A percentile compares a stretch with the other conserved stretches of the same genome.
phyloP scores from a whole-genome alignment of 2,888 invertebrate species.

The Platycheirus rosarum region DNA sequence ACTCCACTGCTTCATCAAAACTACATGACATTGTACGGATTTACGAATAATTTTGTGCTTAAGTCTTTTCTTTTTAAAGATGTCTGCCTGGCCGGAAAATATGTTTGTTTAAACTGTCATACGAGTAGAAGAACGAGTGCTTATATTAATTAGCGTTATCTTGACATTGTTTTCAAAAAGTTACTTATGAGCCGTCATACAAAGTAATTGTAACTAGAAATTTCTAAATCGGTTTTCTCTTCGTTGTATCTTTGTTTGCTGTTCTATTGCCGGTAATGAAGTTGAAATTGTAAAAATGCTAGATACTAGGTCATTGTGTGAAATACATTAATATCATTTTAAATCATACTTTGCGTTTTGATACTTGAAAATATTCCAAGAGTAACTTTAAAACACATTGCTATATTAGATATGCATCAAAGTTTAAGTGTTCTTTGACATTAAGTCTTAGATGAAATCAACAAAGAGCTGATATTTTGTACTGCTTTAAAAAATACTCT shows the following conservation, averaged over 20 bases:
- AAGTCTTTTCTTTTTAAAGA: slow-evolving; percentile 55
- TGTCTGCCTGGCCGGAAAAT: slow-evolving; percentile 66
- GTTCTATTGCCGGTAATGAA: slow-evolving; percentile 2
- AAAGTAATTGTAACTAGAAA: slow-evolving; percentile 19
- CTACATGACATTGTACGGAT: slow-evolving; percentile 25
- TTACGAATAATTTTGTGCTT: slow-evolving; percentile 31
- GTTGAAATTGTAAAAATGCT: background rate
- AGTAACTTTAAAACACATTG: slow-evolving; percentile 19
- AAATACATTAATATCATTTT: background rate
- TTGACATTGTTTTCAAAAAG: background rate
- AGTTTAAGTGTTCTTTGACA: background rate
- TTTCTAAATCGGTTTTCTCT: slow-evolving; percentile 16
- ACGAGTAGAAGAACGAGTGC: slow-evolving; percentile 25
- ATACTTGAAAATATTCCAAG: background rate
- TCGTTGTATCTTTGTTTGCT: slow-evolving; percentile 45
- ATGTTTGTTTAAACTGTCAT: slow-evolving; percentile 13
- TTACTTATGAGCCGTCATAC: slow-evolving; percentile 2
- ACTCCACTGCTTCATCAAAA: slow-evolving; percentile 30
- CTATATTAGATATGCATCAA: slow-evolving; percentile 28
- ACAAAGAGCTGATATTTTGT: slow-evolving; percentile 32
- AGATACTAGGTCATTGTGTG: background rate
- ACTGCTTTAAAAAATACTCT: background rate
- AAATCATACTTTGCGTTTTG: background rate
- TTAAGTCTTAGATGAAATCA: slow-evolving; percentile 22
- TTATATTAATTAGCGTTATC: slow-evolving; percentile 5